Evolutionary conservation across 2,797 vertebrate genomes (phyloP), one percentile per base, ranked within the genome.

Genomic region (Syndactyla subalaris): DNA sequence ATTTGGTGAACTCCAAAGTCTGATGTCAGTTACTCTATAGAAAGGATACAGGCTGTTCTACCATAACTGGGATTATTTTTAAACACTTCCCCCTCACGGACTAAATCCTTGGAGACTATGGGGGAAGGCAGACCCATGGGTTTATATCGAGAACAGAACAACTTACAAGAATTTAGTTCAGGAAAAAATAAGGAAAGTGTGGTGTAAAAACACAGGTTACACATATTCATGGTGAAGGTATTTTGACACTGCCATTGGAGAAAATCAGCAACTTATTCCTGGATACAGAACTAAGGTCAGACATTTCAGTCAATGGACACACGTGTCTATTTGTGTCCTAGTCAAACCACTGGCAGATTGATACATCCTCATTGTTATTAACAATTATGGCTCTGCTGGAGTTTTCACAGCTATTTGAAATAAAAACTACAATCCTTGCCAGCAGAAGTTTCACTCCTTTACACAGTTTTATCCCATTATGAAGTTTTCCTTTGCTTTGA

Each of bases 21-120:
- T 95, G 91, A 91, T 96, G 94, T 96, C 96, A 93, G 85, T 92
- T 75, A 88, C 67, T 89, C 87, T 95, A 95, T 95, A 91, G 95
- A 94, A 91, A 96, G 96, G 93, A 96, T 95, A 95, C 71, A 77
- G 92, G 52, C 89, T 57, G 72, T 97, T 82, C 91, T 91, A 91
- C 89, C 49, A 61, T 86, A 67, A 79, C 80, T 78, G 88, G 61
- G 79, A 81, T 89, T 75, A 93, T 93, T 97, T 97, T 95, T 87
- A 97, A 96, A 96, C 75, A 74, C 92, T 96, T 91, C 83, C 85
- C 81, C 85, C 84, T 90, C 58, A 68, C 29, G 1, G 55, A 61
- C 34, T 12, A 92, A 94, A 79, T 94, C 94, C 93, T 95, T 90
- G 67, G 95, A 96, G 92, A 84, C 54, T 93, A 41, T 89, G 88